Evolutionary conservation across 2,113 vertebrate species (phyloP), one percentile per base, ranked within the genome.

Genomic region (Datnioides undecimradiatus): DNA sequence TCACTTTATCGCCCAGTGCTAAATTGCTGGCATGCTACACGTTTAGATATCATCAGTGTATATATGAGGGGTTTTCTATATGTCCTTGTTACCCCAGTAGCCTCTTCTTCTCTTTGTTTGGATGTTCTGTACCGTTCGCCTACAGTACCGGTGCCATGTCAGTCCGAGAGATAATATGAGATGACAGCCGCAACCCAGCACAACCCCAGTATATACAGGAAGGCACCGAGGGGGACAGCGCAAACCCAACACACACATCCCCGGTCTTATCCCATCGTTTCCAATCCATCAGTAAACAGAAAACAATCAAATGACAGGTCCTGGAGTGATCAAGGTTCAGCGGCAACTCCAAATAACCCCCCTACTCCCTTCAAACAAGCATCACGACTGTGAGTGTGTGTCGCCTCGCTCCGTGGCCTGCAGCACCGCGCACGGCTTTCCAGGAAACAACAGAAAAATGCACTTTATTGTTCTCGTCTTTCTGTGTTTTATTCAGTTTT

Each of bases 151-250:
- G 73, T 80, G 17, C 55, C 73, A 21, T 87, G 87, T 92, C 86
- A 85, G 78, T 68, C 10, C 36, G n/a, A 4, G 13, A 80, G 48
- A 79, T 94, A 84, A 94, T 88, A 58, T 48, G 82, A 92, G 75
- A 70, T 91, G 94, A 93, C 93, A 93, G 91, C 82, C 65, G 48
- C 82, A 84, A 79, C 67, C 90, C 86, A 69, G 45, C 78, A 62
- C 82, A 88, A 88, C 86, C 90, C 63, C 81, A 34, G 79, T 78
- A 51, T 70, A 68, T 77, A 79, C 77, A 63, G 65, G 60, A n/a
- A 82, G 68, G 60, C 77, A 85, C 86, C 59, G 63, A 80, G 73
- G 89, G 85, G 73, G 85, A 88, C 80, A 41, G 52, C 69, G n/a
- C 68, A 76, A 51, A 73, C 72, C 51, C 17, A 80, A 70, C 73